Conservation (phyloP, 2,888 invertebrate species). For the Alentia gelatinosa region DNA sequence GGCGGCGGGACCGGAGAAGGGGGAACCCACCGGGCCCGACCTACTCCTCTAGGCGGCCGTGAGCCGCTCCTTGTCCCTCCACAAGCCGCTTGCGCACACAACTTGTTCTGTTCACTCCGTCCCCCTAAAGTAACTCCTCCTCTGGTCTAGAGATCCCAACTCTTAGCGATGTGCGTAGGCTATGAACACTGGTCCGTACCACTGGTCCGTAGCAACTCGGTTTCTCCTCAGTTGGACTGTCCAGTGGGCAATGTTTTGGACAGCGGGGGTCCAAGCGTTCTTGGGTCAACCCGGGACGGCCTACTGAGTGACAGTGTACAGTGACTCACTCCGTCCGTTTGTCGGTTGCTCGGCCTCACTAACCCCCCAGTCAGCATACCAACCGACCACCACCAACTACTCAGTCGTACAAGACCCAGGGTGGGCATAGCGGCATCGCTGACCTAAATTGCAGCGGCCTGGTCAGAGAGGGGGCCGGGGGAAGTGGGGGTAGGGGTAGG, state of each 20-base stretch:
- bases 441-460: constrained; percentile 7
- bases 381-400: background rate
- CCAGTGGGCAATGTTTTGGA: too few species aligned
- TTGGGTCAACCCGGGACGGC: too few species aligned
- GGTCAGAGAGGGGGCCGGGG: background rate
- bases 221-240: too few species aligned
- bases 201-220: too few species aligned
- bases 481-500: background rate
- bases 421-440: background rate
- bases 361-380: background rate
- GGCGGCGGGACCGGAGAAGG: background rate
- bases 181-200: too few species aligned
- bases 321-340: background rate
- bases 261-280: too few species aligned
- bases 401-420: background rate
- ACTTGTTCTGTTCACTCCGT: background rate
- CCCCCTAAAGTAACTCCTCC: background rate
- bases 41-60: background rate
- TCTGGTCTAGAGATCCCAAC: background rate
- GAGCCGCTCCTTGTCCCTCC: background rate
- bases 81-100: background rate
- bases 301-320: constrained; percentile 1
- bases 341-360: background rate
- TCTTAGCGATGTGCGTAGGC: too few species aligned
- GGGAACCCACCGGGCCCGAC: background rate